phyloP scores from a whole-genome alignment of 1,140 invertebrate genomes.

The Elymnias hypermnestra region DNA sequence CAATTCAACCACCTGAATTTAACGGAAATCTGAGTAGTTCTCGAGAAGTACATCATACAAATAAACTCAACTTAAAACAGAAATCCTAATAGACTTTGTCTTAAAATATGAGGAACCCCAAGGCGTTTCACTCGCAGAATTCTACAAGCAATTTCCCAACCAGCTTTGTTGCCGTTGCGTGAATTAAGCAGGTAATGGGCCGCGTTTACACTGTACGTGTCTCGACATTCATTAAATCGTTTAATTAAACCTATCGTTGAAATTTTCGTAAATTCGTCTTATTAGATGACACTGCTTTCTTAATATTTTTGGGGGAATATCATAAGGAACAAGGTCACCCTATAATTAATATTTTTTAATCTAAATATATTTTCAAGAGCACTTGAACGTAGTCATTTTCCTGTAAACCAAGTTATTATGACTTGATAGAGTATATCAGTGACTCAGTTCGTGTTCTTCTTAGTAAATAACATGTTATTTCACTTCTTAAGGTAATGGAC shows the following conservation, averaged over 20 bases:
- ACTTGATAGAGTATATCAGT: no score
- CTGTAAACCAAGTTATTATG: no score
- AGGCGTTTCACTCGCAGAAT: constrained; percentile 13
- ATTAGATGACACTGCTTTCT: constrained; percentile 37
- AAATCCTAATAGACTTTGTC: no score
- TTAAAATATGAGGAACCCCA: constrained; percentile 6
- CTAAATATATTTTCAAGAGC: neutral
- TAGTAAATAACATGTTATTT: no score
- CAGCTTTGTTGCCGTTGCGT: constrained; percentile 54
- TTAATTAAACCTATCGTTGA: constrained; percentile 61
- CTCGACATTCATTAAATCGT: constrained; percentile 62
- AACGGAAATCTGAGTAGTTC: no score
- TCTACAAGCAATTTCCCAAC: constrained; percentile 11
- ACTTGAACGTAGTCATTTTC: no score
- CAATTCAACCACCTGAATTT: no score
- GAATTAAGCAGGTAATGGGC: constrained; percentile 63
- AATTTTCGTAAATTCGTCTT: constrained; percentile 54
- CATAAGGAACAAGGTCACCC: constrained; percentile 32
- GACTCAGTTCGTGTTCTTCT: no score
- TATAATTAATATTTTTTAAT: neutral
- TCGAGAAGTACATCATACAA: no score
- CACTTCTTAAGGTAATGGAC: no score
- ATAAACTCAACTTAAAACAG: no score
- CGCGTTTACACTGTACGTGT: constrained; percentile 63
- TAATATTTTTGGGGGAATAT: constrained; percentile 52